These are phyloP conservation scores for Podilymbus podiceps DNA, from an alignment of 2,113 vertebrate species.

Conservation along the genomic window DNA sequence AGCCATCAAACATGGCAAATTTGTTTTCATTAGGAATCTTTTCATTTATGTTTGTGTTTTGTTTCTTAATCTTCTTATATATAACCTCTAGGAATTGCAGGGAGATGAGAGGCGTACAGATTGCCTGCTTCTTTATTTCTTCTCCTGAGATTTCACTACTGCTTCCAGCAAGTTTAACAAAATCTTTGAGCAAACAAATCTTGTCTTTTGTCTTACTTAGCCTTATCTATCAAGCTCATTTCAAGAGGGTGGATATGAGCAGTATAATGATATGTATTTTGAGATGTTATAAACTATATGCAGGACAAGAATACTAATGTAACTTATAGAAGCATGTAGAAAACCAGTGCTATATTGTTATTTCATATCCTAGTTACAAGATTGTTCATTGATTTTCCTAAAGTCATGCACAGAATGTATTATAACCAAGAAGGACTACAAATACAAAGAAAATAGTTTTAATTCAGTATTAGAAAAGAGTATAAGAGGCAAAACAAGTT, in stretches of 20 bases:
- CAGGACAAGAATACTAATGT: slow-evolving; percentile 25
- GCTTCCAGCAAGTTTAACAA: slow-evolving; percentile 67
- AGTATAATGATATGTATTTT: slow-evolving; percentile 52
- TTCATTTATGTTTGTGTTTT: slow-evolving; percentile 55
- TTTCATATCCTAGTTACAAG: not conserved
- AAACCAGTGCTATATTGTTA: not conserved
- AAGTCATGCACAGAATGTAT: not conserved
- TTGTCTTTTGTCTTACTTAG: slow-evolving; percentile 68
- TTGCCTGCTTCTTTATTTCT: slow-evolving; percentile 17
- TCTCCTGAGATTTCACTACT: slow-evolving; percentile 54
- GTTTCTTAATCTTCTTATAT: slow-evolving; percentile 73
- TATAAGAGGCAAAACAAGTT: not conserved
- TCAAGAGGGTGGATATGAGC: slow-evolving; percentile 49
- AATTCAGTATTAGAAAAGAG: not conserved
- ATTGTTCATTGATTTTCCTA: not conserved
- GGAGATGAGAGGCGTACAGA: slow-evolving; percentile 40
- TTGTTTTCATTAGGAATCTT: slow-evolving; percentile 70
- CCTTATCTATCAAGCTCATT: slow-evolving; percentile 65
- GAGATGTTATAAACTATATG: slow-evolving; percentile 1
- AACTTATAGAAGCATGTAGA: not conserved
- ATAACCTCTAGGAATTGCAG: slow-evolving; percentile 65
- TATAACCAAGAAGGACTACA: not conserved
- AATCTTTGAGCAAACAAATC: slow-evolving; percentile 73
- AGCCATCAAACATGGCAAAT: slow-evolving; percentile 52
- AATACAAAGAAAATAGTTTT: not conserved